Percentiles rank a stretch among this genome's conserved stretches.
Conservation (phyloP, 2,888 invertebrate genomes). For the Drosophila planitibia region DNA sequence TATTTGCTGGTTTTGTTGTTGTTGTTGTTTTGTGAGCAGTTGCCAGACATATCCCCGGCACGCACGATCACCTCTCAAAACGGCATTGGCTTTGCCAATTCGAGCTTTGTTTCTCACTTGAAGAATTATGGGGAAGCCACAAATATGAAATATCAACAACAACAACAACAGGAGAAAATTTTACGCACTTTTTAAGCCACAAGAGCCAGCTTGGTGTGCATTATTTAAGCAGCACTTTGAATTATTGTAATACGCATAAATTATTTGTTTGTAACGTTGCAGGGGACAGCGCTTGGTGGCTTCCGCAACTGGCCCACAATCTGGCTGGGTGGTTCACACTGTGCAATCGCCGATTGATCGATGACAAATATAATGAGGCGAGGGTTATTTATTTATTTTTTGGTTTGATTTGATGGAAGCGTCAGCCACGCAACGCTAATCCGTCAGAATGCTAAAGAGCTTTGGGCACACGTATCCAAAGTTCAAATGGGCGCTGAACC, state of each 20-base stretch:
- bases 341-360: conserved; percentile 53
- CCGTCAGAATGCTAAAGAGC: conserved; percentile 42
- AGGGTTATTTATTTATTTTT: conserved; percentile 10
- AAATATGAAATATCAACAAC: conserved; percentile 25
- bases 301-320: conserved; percentile 9
- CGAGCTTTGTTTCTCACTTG: conserved; percentile 64
- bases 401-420: conserved; percentile 40
- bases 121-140: conserved; percentile 59
- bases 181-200: conserved; percentile 59
- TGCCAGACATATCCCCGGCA: conserved; percentile 58
- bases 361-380: conserved; percentile 67
- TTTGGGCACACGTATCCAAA: conserved; percentile 54
- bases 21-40: conserved; percentile 24
- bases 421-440: conserved; percentile 39
- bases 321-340: conserved; percentile 11
- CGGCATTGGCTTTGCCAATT: conserved; percentile 74
- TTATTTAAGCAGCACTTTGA: conserved; percentile 59
- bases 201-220: conserved; percentile 31
- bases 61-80: conserved; percentile 70
- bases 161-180: conserved; percentile 27
- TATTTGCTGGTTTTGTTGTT: conserved; percentile 39
- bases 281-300: conserved; percentile 36
- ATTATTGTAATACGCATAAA: conserved; percentile 71
- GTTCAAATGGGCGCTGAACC: conserved; percentile 62
- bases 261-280: conserved; percentile 60